Conservation (phyloP, 2,888 invertebrate species). For the Pardosa pseudoannulata region DNA sequence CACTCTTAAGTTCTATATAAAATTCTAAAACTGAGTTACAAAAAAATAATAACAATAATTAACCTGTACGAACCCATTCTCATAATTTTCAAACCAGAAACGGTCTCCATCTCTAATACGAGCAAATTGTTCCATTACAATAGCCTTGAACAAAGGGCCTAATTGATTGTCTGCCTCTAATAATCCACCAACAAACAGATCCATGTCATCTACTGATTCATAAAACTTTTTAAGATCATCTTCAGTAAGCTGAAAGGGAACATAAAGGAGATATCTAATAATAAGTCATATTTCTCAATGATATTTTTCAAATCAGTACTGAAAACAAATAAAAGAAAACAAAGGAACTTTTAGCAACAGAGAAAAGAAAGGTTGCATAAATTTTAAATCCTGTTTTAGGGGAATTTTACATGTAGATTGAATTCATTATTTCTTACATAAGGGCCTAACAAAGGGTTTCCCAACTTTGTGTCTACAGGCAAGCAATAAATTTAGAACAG, state of each 20-base stretch:
- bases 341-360: background rate
- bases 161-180: conserved; percentile 78
- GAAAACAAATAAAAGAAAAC: too few relatives aligned
- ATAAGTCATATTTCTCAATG: too few relatives aligned
- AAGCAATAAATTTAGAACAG: too few relatives aligned
- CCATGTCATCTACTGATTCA: conserved; percentile 78
- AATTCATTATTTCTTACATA: too few relatives aligned
- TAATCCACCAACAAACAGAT: conserved; percentile 81
- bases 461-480: too few relatives aligned
- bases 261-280: too few relatives aligned
- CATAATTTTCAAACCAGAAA: conserved; percentile 81
- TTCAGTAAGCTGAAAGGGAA: conserved; percentile 44
- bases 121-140: conserved; percentile 81
- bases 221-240: conserved; percentile 28
- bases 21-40: background rate
- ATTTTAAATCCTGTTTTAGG: too few relatives aligned
- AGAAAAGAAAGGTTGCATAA: too few relatives aligned
- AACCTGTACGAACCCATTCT: conserved; percentile 74
- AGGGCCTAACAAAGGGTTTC: too few relatives aligned
- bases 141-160: conserved; percentile 80
- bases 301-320: too few relatives aligned
- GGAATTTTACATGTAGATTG: too few relatives aligned
- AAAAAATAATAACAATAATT: too few relatives aligned
- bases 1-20: background rate
- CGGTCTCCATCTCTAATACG: conserved; percentile 81